Evolutionary conservation across 2,113 vertebrate genomes (phyloP), one percentile per base, ranked within the genome.

Genomic region (Pseudolaguvia tuberculata): DNA sequence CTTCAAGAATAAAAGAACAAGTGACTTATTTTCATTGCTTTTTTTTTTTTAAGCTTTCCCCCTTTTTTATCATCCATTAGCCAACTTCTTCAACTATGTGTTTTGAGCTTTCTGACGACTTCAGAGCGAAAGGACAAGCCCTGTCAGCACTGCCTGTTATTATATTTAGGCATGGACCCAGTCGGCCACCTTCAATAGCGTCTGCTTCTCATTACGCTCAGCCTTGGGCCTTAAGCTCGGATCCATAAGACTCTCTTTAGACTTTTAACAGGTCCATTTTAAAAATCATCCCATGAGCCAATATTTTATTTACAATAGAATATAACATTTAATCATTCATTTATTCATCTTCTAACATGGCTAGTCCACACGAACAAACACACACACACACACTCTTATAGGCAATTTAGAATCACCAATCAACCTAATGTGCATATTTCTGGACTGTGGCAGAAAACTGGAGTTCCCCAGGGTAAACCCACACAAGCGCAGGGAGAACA

Each of bases 31-130:
- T n/a, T n/a, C n/a, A n/a, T n/a, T n/a, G n/a, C n/a, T n/a, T n/a
- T n/a, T n/a, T n/a, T n/a, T n/a, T n/a, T n/a, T n/a, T n/a, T n/a
- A n/a, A n/a, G n/a, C n/a, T n/a, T n/a, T n/a, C n/a, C n/a, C n/a
- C 47, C 47, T 11, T 21, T 14, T 42, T 66, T 31, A 25, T 47
- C 27, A 57, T 18, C 11, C n/a, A 27, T 70, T 56, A 21, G 25
- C 15, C 80, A 53, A 80, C 84, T 79, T 73, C 78, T 90, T 90
- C 79, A 80, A n/a, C n/a, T n/a, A n/a, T n/a, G n/a, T n/a, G n/a
- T n/a, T n/a, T n/a, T n/a, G n/a, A n/a, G n/a, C n/a, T n/a, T n/a
- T n/a, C n/a, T n/a, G n/a, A n/a, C n/a, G n/a, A n/a, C n/a, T n/a
- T n/a, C 78, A 80, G 76, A 56, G 79, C 80, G 81, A 59, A 76